Percentiles rank a stretch among this genome's conserved stretches.
These are phyloP conservation scores for Tokudaia muenninki DNA, from an alignment of 2,797 vertebrate genomes.

Conservation along the genomic window DNA sequence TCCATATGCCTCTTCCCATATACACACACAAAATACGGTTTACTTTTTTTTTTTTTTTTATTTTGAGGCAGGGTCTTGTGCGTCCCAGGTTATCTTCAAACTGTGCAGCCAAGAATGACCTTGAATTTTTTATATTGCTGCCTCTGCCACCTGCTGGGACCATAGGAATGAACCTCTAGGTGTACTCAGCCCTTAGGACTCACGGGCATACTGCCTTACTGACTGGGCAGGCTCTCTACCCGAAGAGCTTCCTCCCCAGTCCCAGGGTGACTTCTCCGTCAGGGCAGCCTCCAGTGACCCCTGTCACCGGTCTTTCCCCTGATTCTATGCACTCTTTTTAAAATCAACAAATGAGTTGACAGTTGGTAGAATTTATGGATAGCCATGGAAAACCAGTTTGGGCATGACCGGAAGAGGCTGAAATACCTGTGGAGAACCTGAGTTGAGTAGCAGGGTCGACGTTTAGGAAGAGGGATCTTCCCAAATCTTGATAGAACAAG, in stretches of 20 bases:
- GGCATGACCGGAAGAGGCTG: not conserved
- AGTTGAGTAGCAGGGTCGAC: constrained; percentile 1
- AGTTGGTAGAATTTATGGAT: constrained; percentile 27
- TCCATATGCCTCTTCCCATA: not conserved
- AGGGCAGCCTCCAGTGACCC: constrained; percentile 21
- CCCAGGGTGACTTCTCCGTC: not conserved
- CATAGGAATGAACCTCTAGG: not conserved
- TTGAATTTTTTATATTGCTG: not conserved
- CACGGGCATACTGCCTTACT: no score
- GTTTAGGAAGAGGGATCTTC: not conserved
- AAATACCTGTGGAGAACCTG: constrained; percentile 8
- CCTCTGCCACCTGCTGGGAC: not conserved
- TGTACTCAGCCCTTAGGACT: not conserved
- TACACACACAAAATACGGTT: not conserved
- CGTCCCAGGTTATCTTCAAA: not conserved
- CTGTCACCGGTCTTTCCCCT: not conserved
- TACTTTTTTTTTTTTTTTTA: no score
- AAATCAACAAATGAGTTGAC: not conserved
- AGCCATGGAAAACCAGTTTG: constrained; percentile 5
- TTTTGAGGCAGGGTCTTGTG: not conserved
- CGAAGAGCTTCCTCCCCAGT: not conserved
- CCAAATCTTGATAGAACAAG: constrained; percentile 33
- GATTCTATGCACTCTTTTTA: not conserved
- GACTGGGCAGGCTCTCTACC: not conserved
- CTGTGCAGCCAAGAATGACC: not conserved